phyloP scores from a whole-genome alignment of 1,140 invertebrate species.

The Nymphalis io region DNA sequence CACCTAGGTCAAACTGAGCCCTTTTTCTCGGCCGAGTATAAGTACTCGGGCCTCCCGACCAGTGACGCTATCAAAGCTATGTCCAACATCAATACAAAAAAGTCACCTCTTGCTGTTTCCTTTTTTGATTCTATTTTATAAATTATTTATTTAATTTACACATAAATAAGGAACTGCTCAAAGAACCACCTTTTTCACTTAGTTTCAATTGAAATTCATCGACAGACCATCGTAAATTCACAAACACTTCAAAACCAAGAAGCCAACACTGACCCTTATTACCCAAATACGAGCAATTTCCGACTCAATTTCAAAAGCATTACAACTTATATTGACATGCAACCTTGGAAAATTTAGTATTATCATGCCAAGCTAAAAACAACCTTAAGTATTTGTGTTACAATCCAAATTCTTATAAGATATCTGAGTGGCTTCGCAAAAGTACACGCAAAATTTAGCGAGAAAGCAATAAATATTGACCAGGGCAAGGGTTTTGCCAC shows the following conservation, averaged over 20 bases:
- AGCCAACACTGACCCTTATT: slow-evolving; percentile 27
- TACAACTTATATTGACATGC: slow-evolving; percentile 5
- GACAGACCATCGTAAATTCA: slow-evolving; percentile 41
- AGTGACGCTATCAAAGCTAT: too few species aligned
- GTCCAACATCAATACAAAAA: too few species aligned
- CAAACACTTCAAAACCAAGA: slow-evolving; percentile 47
- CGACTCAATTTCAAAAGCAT: neutral
- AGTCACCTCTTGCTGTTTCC: neutral
- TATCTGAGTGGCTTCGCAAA: neutral
- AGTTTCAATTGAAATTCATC: slow-evolving; percentile 49
- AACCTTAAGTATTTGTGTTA: neutral
- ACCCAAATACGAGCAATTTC: neutral
- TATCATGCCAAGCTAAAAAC: neutral
- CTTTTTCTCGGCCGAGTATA: too few species aligned
- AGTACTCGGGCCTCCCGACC: too few species aligned
- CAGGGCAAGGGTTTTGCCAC: slow-evolving; percentile 55
- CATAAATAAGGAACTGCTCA: slow-evolving; percentile 14
- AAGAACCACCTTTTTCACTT: slow-evolving; percentile 20
- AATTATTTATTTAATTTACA: neutral
- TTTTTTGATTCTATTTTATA: neutral
- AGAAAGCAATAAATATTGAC: slow-evolving; percentile 66
- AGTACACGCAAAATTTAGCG: slow-evolving; percentile 52
- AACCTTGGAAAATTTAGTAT: neutral
- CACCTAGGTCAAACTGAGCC: too few species aligned
- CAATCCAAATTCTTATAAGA: neutral